phyloP scores from a whole-genome alignment of 2,888 invertebrate genomes.

The Ormia ochracea region DNA sequence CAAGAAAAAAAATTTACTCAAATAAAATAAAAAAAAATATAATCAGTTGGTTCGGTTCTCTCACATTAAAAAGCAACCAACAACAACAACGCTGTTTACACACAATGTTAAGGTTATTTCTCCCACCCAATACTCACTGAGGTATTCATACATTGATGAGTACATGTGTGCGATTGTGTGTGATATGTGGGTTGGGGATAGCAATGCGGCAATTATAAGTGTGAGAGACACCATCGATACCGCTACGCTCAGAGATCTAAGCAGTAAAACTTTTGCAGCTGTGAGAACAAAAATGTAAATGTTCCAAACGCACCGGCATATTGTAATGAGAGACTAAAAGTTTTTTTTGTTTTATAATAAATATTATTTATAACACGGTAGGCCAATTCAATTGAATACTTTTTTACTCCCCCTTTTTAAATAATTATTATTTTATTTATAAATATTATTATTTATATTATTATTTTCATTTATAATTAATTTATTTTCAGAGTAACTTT shows the following conservation, averaged over 20 bases:
- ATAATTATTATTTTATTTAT: too few species aligned
- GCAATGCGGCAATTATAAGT: background rate
- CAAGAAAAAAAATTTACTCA: conserved; percentile 24
- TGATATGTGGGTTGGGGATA: too few species aligned
- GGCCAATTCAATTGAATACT: too few species aligned
- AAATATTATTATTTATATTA: too few species aligned
- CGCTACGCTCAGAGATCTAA: conserved; percentile 5
- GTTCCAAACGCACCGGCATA: background rate
- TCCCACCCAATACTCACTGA: background rate
- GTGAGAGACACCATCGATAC: too few species aligned
- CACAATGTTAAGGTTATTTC: background rate
- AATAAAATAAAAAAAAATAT: conserved; percentile 3
- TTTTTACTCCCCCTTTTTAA: too few species aligned
- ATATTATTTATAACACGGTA: too few species aligned
- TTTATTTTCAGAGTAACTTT: too few species aligned
- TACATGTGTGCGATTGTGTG: background rate
- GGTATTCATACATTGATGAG: background rate
- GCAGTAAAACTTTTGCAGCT: background rate
- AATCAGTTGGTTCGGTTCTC: background rate
- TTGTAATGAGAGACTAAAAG: background rate
- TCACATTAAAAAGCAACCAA: background rate
- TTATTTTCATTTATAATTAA: too few species aligned
- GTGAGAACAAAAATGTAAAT: background rate
- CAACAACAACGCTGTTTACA: background rate
- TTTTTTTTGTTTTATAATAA: too few species aligned